Conservation (phyloP, 2,888 invertebrate genomes). For the Brachycybe producta region DNA sequence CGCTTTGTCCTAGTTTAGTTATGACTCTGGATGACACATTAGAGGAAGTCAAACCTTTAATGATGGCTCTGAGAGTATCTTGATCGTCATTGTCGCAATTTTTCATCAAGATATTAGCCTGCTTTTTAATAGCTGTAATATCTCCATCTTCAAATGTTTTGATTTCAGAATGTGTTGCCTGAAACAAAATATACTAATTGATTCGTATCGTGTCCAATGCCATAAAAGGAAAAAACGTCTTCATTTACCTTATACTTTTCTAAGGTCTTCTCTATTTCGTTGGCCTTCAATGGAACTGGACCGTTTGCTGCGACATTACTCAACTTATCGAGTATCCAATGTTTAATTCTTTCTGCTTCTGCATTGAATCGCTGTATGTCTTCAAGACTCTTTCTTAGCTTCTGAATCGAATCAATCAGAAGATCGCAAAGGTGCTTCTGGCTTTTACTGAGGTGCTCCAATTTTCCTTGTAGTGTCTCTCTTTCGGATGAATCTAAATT, state of each 20-base stretch:
- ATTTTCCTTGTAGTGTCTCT: constrained; percentile 56
- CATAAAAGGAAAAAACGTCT: neutral
- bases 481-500: constrained; percentile 65
- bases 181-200: constrained; percentile 12
- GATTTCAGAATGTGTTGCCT: constrained; percentile 56
- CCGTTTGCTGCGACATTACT: constrained; percentile 46
- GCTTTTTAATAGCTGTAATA: constrained; percentile 59
- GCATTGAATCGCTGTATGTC: constrained; percentile 59
- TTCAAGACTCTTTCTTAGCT: constrained; percentile 50
- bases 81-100: constrained; percentile 57
- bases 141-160: constrained; percentile 54
- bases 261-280: constrained; percentile 70
- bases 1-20: too few relatives aligned
- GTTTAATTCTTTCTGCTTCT: constrained; percentile 61
- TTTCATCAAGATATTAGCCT: constrained; percentile 59
- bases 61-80: constrained; percentile 17
- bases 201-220: constrained; percentile 1
- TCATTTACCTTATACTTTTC: constrained; percentile 48
- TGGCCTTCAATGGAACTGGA: constrained; percentile 56
- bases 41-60: too few relatives aligned
- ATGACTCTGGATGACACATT: too few relatives aligned
- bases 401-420: constrained; percentile 58
- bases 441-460: constrained; percentile 57
- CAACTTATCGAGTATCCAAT: constrained; percentile 65
- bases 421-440: constrained; percentile 58